Percentiles rank a stretch among this genome's conserved stretches.
Conservation (phyloP, 2,888 invertebrate genomes). For the Suillia variegata region DNA sequence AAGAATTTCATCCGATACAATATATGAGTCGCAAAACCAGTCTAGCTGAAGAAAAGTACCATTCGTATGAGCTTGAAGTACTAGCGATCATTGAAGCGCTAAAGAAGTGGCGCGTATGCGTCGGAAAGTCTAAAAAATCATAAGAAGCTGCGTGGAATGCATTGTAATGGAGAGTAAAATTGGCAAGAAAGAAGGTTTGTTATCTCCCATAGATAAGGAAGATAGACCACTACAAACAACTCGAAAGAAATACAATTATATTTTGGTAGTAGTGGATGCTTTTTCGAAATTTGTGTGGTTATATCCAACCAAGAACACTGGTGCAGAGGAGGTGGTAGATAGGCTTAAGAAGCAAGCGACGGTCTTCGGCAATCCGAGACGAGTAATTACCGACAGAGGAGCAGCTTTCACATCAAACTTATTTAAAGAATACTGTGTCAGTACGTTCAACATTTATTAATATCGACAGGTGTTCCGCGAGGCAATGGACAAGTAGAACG, state of each 20-base stretch:
- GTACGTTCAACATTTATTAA: not conserved
- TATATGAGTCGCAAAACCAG: slow-evolving; percentile 29
- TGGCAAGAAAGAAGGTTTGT: not conserved
- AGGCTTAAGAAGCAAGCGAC: not conserved
- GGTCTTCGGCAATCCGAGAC: not conserved
- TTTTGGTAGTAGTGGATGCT: slow-evolving; percentile 4
- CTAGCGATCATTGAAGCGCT: slow-evolving; percentile 37
- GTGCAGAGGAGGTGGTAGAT: not conserved
- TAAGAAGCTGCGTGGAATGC: not conserved
- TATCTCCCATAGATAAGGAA: not conserved
- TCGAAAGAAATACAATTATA: not conserved
- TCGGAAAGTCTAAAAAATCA: slow-evolving; percentile 11
- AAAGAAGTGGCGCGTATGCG: slow-evolving; percentile 34
- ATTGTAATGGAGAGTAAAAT: not conserved
- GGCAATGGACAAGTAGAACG: not conserved
- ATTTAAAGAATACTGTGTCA: not conserved
- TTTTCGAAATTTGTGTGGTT: slow-evolving; percentile 12
- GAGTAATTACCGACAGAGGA: not conserved
- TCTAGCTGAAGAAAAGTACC: slow-evolving; percentile 22
- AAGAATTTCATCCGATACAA: slow-evolving; percentile 22
- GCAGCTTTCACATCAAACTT: not conserved
- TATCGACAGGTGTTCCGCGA: not conserved
- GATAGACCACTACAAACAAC: not conserved
- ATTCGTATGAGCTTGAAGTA: slow-evolving; percentile 39
- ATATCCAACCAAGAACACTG: not conserved